Conservation (phyloP, 2,113 vertebrate genomes). For the Gymnobelideus leadbeateri region DNA sequence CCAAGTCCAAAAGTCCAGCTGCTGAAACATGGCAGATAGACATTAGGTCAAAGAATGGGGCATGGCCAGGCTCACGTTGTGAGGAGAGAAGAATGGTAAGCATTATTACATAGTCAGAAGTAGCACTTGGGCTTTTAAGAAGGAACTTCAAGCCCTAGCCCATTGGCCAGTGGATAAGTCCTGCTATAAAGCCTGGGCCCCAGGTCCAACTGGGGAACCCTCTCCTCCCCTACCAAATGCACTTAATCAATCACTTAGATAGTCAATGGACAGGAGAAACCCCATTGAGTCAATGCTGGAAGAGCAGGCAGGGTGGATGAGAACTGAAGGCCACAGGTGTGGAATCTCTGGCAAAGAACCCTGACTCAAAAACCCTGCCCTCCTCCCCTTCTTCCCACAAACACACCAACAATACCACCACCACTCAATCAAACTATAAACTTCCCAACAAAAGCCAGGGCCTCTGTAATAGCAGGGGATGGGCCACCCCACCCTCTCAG, state of each 20-base stretch:
- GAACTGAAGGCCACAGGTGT: neutral
- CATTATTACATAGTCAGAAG: neutral
- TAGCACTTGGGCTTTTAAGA: neutral
- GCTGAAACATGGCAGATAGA: neutral
- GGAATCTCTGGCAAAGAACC: neutral
- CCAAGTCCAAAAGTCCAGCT: neutral
- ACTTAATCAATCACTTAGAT: neutral
- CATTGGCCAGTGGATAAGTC: neutral
- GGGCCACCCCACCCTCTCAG: neutral
- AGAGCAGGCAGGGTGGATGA: neutral
- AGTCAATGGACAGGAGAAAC: neutral
- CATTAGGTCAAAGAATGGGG: neutral
- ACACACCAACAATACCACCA: neutral
- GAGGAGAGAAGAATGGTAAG: neutral
- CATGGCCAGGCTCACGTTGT: neutral
- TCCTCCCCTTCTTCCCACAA: neutral
- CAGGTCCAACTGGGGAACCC: too few relatives aligned
- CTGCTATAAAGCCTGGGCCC: neutral
- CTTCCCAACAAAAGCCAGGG: neutral
- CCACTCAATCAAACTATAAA: neutral
- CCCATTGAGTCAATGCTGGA: neutral
- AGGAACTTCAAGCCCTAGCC: neutral
- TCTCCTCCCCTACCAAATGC: neutral
- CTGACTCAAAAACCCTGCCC: conserved; percentile 1
- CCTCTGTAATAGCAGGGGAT: neutral